Evolutionary conservation across 2,888 invertebrate species (phyloP), one percentile per base, ranked within the genome.

Genomic region (Polylopha cassiicola): DNA sequence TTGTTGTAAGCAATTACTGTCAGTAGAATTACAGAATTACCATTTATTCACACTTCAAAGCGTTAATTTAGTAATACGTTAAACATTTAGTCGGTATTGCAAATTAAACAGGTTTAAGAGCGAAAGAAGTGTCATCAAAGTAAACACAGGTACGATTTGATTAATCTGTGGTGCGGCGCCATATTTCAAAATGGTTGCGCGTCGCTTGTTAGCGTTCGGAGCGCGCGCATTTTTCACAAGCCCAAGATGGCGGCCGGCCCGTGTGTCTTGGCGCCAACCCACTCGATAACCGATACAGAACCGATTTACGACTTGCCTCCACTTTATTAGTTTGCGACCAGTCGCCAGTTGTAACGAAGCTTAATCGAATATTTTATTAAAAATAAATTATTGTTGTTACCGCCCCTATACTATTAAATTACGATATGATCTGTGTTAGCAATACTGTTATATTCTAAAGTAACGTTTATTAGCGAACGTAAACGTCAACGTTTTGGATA

Each of bases 1-100:
- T 27, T 29, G 32, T 38, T 24, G 23, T 28, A 11, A 7, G 62
- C 61, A 62, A 66, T 69, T 68, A 68, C 58, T 58, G 65, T 59
- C 64, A 57, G 52, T 58, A 44, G 46, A 44, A 49, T 61, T 62
- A 58, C 59, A 55, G 61, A 61, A 67, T 65, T 55, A 60, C 55
- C 55, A 58, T 66, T 68, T 57, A 64, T 64, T 62, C 58, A 61
- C 63, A 65, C 59, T 53, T 56, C 46, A 48, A 61, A 58, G 67
- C 65, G 71, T 70, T 68, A 69, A 75, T 73, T 69, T 62, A 61
- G 63, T 63, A 64, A 65, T 61, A 60, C 55, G 55, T 48, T 55
- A 58, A 37, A 33, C 14, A 56, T 53, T 67, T 69, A 65, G 68
- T 65, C 46, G 56, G 61, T 65, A 43, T 61, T 54, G 58, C 53